Conservation (phyloP, 2,888 invertebrate genomes). For the Xylocampa areola region DNA sequence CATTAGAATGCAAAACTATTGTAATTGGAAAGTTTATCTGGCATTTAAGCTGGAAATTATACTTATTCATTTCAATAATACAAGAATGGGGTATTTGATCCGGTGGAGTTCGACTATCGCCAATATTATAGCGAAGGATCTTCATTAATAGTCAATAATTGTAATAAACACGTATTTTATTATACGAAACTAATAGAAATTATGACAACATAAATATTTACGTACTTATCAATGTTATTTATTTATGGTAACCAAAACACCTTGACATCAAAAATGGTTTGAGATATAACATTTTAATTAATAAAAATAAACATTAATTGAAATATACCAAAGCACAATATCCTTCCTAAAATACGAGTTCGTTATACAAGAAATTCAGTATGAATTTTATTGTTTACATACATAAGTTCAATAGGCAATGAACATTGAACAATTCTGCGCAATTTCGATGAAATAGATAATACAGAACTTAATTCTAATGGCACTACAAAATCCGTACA, state of each 20-base stretch:
- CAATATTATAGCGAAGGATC: background rate
- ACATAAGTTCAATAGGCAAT: too few species aligned
- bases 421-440: background rate
- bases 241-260: conserved; percentile 9
- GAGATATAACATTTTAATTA: background rate
- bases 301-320: background rate
- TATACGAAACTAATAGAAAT: background rate
- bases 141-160: background rate
- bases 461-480: too few species aligned
- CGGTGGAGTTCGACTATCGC: conserved; percentile 3
- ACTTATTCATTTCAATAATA: background rate
- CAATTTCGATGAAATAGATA: too few species aligned
- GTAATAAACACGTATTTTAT: background rate
- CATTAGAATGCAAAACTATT: conserved; percentile 21
- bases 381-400: too few species aligned
- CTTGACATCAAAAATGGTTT: background rate
- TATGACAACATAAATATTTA: background rate
- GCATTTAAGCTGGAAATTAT: background rate
- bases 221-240: conserved; percentile 6
- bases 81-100: conserved; percentile 10
- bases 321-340: background rate
- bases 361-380: too few species aligned
- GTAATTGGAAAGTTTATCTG: background rate
- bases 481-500: too few species aligned
- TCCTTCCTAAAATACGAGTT: background rate